Evolutionary conservation across 2,113 vertebrate genomes (phyloP), one percentile per base, ranked within the genome.

Genomic region (Cottus gobio): DNA sequence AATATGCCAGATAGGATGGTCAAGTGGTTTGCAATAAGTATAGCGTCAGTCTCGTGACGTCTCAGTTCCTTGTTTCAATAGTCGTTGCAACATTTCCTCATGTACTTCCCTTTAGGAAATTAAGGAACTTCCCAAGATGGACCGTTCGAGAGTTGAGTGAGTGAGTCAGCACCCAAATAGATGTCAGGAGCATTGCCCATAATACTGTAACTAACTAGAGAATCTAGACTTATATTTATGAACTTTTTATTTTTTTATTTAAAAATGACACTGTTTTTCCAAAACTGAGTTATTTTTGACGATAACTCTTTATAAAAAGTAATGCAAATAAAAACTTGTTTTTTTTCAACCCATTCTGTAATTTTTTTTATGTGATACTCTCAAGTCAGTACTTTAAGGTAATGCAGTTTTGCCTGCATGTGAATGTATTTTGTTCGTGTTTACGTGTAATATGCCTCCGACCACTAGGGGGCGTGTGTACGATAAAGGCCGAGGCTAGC

Each of bases 61-160:
- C 39, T 48, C 5, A 65, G 46, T 71, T 80, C 69, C 61, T 26
- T 2, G 0, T 80, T 72, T 72, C 77, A 44, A 3, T 7, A 4
- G 4, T 13, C 20, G 37, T 72, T 73, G 36, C 77, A 30, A 66
- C 69, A 80, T 60, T 66, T 73, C 69, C 77, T 72, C 61, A 46
- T 37, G 57, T 10, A 79, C 77, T 79, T 79, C 67, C 67, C 26
- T 7, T 66, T 8, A 66, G 64, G 26, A 56, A 28, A 44, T 37
- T 36, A 3, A 28, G 54, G 64, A 60, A 61, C 65, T 78, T 79
- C 67, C 76, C 44, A 36, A 36, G 36, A 26, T 16, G 26, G 50
- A 42, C 57, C 24, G 16, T 39, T 37, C 2, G 0, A 46, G 65
- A 39, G 64, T 8, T 60, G 2, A n/a, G 75, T 39, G 12, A 30